Evolutionary conservation across 2,113 vertebrate species (phyloP), one percentile per base, ranked within the genome.

Genomic region (Tragelaphus strepsiceros): DNA sequence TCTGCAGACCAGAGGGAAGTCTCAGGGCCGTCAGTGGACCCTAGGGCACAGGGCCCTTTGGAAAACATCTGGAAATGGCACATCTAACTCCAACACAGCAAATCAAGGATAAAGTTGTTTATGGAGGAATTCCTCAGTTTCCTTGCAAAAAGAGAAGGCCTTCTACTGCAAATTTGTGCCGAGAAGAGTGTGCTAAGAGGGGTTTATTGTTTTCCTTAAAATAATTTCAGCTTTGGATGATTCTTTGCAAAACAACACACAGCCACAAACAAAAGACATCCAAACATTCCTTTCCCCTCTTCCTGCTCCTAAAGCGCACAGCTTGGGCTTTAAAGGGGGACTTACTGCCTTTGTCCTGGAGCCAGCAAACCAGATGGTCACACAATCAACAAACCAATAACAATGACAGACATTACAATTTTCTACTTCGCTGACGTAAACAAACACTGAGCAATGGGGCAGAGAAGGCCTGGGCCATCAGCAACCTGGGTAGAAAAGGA

Each of bases 391-490:
- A 98, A 98, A 97, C 94, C 21, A 0, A 51, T 85, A 92, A 94
- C 96, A 98, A 97, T 98, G 97, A 98, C 97, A 98, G 98, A 97
- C 95, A 77, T 51, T 9, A 22, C 87, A 96, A 97, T 98, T 98
- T 98, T 99, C 98, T 98, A 98, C 98, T 98, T 98, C 97, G 71
- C 97, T 98, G 98, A 98, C 96, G 97, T 98, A 99, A 99, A 99
- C 96, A 98, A 98, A 97, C 8, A 96, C 49, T 22, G 91, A 77
- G 97, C 94, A 59, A 24, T 28, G 28, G 13, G 87, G 94, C 96
- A 97, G 92, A 87, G 96, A 71, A 32, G 94, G 88, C 94, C 35
- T 30, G 53, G 74, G 96, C 84, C 80, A 74, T 56, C 89, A 84
- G 74, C 96, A 95, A 24, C 7, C 62, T 53, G 49, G 97, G 67